phyloP scores from a whole-genome alignment of 2,888 invertebrate genomes.

The Stramonita haemastoma region DNA sequence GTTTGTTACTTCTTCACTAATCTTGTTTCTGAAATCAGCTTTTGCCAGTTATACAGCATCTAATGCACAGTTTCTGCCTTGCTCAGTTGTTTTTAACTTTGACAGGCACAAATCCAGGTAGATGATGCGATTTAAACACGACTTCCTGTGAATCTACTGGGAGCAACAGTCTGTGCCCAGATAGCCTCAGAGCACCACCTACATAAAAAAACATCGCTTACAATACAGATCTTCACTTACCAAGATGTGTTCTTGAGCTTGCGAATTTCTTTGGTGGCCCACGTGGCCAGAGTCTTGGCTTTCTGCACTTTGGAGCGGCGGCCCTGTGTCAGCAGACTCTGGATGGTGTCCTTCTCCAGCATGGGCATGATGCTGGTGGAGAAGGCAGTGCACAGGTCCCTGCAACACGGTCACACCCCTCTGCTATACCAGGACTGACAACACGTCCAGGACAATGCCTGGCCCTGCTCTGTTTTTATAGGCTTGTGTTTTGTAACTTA shows the following conservation, averaged over 20 bases:
- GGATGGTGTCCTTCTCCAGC: conserved; percentile 90
- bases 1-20: too few relatives aligned
- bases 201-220: not conserved
- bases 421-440: too few relatives aligned
- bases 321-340: conserved; percentile 90
- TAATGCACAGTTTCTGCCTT: too few relatives aligned
- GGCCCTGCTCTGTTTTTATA: too few relatives aligned
- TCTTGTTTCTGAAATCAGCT: too few relatives aligned
- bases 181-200: not conserved
- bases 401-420: conserved; percentile 63
- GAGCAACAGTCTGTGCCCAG: not conserved
- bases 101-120: too few relatives aligned
- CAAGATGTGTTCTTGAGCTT: conserved; percentile 85
- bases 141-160: too few relatives aligned
- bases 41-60: too few relatives aligned
- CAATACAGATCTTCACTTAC: not conserved
- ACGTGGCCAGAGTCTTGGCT: conserved; percentile 93
- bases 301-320: conserved; percentile 90
- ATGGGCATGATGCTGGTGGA: conserved; percentile 89
- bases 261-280: conserved; percentile 97
- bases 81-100: too few relatives aligned
- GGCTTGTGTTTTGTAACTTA: too few relatives aligned
- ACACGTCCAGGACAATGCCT: too few relatives aligned
- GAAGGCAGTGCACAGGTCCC: conserved; percentile 93
- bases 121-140: too few relatives aligned